These are phyloP conservation scores for Ictalurus punctatus DNA, from an alignment of 2,113 vertebrate species.

Conservation along the genomic window DNA sequence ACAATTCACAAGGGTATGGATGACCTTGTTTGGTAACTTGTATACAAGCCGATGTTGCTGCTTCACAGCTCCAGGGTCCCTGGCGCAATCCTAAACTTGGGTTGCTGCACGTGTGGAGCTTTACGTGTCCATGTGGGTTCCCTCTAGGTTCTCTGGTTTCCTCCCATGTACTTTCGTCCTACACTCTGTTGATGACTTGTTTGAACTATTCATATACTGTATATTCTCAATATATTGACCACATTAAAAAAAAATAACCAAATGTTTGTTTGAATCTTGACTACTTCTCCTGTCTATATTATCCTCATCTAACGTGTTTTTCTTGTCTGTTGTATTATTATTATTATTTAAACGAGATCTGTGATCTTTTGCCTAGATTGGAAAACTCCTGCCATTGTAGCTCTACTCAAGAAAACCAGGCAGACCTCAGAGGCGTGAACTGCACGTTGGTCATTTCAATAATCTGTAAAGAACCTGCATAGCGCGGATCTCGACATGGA, in stretches of 20 bases:
- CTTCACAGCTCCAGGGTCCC: neutral
- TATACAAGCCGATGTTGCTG: neutral
- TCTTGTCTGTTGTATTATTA: neutral
- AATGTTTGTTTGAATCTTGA: neutral
- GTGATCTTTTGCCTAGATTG: neutral
- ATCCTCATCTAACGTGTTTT: neutral
- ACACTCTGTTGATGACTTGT: neutral
- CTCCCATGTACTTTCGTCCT: neutral
- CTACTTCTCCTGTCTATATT: neutral
- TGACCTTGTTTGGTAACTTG: neutral
- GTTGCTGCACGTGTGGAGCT: neutral
- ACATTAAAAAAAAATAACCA: neutral
- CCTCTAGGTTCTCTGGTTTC: neutral
- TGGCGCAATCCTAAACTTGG: neutral
- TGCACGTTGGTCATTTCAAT: neutral
- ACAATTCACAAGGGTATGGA: neutral
- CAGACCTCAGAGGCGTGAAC: neutral
- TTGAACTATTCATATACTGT: neutral
- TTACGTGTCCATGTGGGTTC: neutral
- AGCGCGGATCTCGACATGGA: neutral
- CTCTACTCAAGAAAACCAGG: neutral
- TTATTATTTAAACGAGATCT: neutral
- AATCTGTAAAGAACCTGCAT: neutral
- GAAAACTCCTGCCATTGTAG: neutral
- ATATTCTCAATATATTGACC: neutral